Percentiles rank a stretch among this genome's conserved stretches.
These are phyloP conservation scores for Dunckerocampus dactyliophorus DNA, from an alignment of 2,113 vertebrate genomes.

Conservation along the genomic window DNA sequence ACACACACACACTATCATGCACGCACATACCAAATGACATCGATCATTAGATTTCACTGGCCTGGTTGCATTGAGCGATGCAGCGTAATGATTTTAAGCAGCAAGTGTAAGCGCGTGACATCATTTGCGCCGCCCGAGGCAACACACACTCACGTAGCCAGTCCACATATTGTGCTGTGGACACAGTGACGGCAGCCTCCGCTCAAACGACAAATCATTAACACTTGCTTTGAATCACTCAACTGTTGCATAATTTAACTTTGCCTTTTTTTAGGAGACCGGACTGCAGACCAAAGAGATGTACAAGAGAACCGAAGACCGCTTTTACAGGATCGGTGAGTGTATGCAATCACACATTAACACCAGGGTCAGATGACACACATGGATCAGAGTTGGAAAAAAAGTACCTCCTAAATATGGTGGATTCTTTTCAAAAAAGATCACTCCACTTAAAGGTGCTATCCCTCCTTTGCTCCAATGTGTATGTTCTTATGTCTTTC, in stretches of 20 bases:
- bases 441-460: too few species aligned
- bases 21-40: conserved; percentile 13
- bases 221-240: neutral
- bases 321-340: conserved; percentile 91
- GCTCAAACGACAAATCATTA: conserved; percentile 6
- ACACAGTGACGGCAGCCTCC: too few species aligned
- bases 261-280: conserved; percentile 52
- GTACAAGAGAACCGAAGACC: conserved; percentile 85
- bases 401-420: too few species aligned
- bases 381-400: too few species aligned
- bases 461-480: too few species aligned
- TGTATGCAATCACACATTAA: neutral
- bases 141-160: conserved; percentile 10
- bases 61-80: conserved; percentile 17
- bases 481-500: too few species aligned
- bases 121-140: conserved; percentile 23
- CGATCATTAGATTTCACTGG: conserved; percentile 41
- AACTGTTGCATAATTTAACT: neutral
- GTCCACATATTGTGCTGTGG: neutral
- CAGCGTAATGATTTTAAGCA: conserved; percentile 53
- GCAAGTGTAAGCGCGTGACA: conserved; percentile 34
- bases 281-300: conserved; percentile 86
- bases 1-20: conserved; percentile 5
- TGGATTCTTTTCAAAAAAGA: too few species aligned
- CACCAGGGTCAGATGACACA: too few species aligned